Conservation (phyloP, 1,140 invertebrate species). For the Phthorimaea operculella region DNA sequence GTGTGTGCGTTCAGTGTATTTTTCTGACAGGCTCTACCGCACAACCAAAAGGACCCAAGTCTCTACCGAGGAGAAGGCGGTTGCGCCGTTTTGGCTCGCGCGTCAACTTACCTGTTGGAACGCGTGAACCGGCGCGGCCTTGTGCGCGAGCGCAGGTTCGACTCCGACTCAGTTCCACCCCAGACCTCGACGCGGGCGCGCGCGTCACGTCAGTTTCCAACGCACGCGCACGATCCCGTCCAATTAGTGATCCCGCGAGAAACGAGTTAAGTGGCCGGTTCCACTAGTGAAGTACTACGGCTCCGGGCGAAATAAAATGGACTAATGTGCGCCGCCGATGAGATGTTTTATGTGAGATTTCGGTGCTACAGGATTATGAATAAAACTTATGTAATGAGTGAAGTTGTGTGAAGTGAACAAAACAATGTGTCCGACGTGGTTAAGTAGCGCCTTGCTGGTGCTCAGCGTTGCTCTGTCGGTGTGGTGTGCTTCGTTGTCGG, state of each 20-base stretch:
- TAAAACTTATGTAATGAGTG: slow-evolving; percentile 59
- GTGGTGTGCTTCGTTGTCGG: slow-evolving; percentile 58
- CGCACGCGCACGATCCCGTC: slow-evolving; percentile 52
- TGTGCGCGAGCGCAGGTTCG: slow-evolving; percentile 65
- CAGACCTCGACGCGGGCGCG: slow-evolving; percentile 48
- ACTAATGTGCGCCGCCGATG: slow-evolving; percentile 33
- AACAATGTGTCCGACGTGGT: slow-evolving; percentile 56
- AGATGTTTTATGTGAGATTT: slow-evolving; percentile 38
- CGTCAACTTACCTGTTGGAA: slow-evolving; percentile 62
- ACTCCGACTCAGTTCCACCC: slow-evolving; percentile 59
- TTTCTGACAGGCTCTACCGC: slow-evolving; percentile 43
- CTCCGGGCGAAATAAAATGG: slow-evolving; percentile 33
- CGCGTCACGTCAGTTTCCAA: slow-evolving; percentile 32
- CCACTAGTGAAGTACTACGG: slow-evolving; percentile 46
- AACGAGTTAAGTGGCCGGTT: slow-evolving; percentile 62
- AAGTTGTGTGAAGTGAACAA: slow-evolving; percentile 40
- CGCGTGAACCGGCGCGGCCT: slow-evolving; percentile 64
- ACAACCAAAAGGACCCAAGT: slow-evolving; percentile 39
- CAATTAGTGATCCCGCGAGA: slow-evolving; percentile 62
- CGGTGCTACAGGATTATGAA: slow-evolving; percentile 39
- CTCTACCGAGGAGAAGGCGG: slow-evolving; percentile 26
- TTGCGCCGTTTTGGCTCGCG: slow-evolving; percentile 41
- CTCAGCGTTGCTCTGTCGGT: slow-evolving; percentile 46
- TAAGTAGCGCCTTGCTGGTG: slow-evolving; percentile 47
- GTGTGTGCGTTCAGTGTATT: slow-evolving; percentile 56